Evolutionary conservation across 23 tunicate species (phyloP).

Genomic region (Styela plicata): DNA sequence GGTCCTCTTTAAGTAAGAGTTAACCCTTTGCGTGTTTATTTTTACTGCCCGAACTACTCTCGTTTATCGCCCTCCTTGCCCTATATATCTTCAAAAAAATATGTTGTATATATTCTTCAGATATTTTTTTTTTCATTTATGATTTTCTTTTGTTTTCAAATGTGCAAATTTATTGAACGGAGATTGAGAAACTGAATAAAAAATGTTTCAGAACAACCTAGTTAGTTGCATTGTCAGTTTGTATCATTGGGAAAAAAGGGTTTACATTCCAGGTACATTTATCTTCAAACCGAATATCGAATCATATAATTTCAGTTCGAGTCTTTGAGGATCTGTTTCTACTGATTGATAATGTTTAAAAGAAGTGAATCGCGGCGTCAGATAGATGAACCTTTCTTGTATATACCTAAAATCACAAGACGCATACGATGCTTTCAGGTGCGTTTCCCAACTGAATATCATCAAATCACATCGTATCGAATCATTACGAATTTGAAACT

Average conservation of each 20-base stretch:
- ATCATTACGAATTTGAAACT: no score
- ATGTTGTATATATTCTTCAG: neutral
- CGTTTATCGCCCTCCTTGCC: neutral
- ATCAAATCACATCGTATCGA: no score
- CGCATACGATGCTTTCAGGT: no score
- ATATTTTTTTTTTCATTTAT: no score
- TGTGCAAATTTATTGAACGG: neutral
- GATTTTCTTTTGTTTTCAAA: no score
- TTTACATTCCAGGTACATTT: neutral
- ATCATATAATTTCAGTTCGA: neutral
- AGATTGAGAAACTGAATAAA: neutral
- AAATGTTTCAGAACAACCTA: neutral
- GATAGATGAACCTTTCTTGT: no score
- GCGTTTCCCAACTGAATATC: no score
- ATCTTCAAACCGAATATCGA: neutral
- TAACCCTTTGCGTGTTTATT: neutral
- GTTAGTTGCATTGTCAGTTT: neutral
- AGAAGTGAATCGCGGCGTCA: no score
- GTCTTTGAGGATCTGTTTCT: no score
- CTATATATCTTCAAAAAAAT: neutral
- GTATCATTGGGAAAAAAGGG: neutral
- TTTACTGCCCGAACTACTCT: neutral
- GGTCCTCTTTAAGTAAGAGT: no score
- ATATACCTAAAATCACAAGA: no score
- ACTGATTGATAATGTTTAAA: no score